These are phyloP conservation scores for Tiliacea citrago DNA, from an alignment of 2,888 invertebrate species.

Conservation along the genomic window DNA sequence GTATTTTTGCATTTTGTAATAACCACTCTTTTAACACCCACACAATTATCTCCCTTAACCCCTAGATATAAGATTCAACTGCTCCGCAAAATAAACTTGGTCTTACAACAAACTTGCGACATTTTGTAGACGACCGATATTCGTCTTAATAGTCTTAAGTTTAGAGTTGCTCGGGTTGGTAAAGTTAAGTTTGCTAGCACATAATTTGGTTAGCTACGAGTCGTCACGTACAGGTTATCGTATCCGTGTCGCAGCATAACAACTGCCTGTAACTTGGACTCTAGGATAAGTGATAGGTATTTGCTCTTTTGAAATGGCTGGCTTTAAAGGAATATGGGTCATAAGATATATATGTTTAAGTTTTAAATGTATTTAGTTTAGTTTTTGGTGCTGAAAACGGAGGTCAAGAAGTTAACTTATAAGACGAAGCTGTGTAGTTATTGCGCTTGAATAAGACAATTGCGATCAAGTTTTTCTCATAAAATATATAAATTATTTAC, in stretches of 20 bases:
- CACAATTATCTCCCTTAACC: slow-evolving; percentile 47
- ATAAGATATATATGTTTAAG: slow-evolving; percentile 37
- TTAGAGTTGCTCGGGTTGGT: slow-evolving; percentile 49
- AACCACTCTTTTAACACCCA: slow-evolving; percentile 23
- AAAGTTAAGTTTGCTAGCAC: slow-evolving; percentile 54
- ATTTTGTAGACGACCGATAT: slow-evolving; percentile 31
- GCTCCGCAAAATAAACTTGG: slow-evolving; percentile 50
- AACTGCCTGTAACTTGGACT: slow-evolving; percentile 74
- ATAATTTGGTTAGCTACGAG: slow-evolving; percentile 76
- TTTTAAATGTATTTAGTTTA: slow-evolving; percentile 22
- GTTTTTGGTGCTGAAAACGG: background rate
- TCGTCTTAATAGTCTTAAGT: slow-evolving; percentile 7
- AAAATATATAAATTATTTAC: too few species aligned
- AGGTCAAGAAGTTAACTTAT: background rate
- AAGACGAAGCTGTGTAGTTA: background rate
- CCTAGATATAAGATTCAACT: slow-evolving; percentile 46
- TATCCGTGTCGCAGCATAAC: slow-evolving; percentile 78
- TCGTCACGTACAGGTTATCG: slow-evolving; percentile 77
- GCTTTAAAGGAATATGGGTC: slow-evolving; percentile 56
- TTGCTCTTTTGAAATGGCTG: slow-evolving; percentile 64
- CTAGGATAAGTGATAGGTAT: slow-evolving; percentile 69
- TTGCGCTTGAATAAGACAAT: background rate
- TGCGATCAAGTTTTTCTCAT: background rate
- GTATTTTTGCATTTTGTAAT: slow-evolving; percentile 62
- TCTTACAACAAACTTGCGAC: slow-evolving; percentile 47